Evolutionary conservation across 2,797 vertebrate species (phyloP).

Genomic region (Tenualosa thibaudeaui): DNA sequence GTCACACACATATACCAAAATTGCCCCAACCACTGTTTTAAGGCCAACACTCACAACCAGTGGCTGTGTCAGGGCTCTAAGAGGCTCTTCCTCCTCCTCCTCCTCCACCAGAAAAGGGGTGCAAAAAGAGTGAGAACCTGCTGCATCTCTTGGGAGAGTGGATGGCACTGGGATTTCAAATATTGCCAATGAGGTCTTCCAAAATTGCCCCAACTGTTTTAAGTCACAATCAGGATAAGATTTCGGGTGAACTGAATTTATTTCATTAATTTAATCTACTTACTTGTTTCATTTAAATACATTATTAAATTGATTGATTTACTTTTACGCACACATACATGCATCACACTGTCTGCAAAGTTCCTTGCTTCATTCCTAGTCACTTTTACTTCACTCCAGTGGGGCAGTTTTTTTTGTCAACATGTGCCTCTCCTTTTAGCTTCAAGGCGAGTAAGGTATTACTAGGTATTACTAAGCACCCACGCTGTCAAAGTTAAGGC

Average conservation of each 20-base stretch:
- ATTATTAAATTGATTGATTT: no score
- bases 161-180: not conserved
- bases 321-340: no score
- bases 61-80: not conserved
- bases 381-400: not conserved
- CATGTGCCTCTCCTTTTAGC: not conserved
- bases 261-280: no score
- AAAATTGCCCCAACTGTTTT: not conserved
- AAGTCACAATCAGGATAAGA: no score
- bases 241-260: no score
- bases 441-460: not conserved
- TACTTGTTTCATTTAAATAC: no score
- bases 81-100: not conserved
- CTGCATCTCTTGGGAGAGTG: not conserved
- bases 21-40: no score
- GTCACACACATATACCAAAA: constrained; percentile 1
- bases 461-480: not conserved
- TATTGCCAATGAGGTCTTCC: not conserved
- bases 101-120: not conserved
- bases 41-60: not conserved
- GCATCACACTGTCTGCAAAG: not conserved
- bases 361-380: not conserved
- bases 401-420: not conserved
- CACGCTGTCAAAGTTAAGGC: not conserved
- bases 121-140: not conserved